A percentile compares a stretch with the other conserved stretches of the same genome.
Conservation (phyloP, 2,888 invertebrate genomes). For the Drosophila prolongata region DNA sequence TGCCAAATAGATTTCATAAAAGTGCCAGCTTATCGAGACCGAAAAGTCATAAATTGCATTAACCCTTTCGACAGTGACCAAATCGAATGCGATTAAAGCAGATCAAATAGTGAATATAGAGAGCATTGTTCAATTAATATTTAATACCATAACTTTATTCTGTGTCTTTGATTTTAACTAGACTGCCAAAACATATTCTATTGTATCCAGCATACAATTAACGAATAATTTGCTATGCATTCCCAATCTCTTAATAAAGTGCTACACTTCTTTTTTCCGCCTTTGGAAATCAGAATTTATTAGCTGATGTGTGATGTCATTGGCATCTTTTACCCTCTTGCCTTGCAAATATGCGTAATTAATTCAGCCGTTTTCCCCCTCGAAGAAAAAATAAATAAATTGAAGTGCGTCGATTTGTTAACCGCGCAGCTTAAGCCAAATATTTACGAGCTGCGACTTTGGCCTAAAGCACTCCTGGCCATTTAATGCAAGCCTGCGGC, state of each 20-base stretch:
- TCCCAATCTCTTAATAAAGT: background rate
- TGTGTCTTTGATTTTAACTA: too few species aligned
- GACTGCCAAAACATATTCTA: background rate
- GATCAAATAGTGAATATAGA: constrained; percentile 5
- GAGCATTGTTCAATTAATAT: background rate
- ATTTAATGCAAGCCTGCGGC: constrained; percentile 54
- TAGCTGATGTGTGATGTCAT: constrained; percentile 32
- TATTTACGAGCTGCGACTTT: constrained; percentile 68
- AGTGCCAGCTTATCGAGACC: constrained; percentile 45
- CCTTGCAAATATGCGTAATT: constrained; percentile 51
- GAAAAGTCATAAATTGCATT: constrained; percentile 72
- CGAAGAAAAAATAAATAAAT: constrained; percentile 54
- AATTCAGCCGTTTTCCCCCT: constrained; percentile 42
- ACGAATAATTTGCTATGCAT: constrained; percentile 1
- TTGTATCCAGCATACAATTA: background rate
- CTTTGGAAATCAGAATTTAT: constrained; percentile 10
- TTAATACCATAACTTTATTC: background rate
- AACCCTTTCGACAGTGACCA: constrained; percentile 40
- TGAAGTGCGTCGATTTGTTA: constrained; percentile 73
- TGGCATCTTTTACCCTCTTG: background rate
- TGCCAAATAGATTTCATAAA: constrained; percentile 42
- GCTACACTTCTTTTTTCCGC: background rate
- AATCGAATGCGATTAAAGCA: constrained; percentile 20
- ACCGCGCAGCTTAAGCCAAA: constrained; percentile 66
- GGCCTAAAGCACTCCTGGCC: constrained; percentile 29